Conservation (phyloP, 2,113 vertebrate genomes). For the Heliornis fulica region DNA sequence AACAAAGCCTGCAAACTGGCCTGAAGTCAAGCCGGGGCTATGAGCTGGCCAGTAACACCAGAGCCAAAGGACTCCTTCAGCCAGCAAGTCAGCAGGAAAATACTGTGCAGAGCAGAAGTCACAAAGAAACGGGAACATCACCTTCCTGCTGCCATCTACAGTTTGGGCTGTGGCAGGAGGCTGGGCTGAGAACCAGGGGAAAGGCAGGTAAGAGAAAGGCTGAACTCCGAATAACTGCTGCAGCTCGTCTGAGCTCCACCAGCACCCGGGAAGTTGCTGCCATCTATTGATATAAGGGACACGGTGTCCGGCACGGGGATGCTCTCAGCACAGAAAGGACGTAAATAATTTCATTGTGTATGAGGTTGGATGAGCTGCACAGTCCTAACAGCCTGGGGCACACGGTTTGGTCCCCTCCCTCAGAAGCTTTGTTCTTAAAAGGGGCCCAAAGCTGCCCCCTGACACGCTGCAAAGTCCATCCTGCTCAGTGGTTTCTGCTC, state of each 20-base stretch:
- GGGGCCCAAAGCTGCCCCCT: fast-evolving
- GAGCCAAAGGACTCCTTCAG: background rate
- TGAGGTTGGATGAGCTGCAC: background rate
- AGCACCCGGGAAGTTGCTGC: conserved; percentile 44
- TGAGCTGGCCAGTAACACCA: background rate
- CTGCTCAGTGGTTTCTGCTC: background rate
- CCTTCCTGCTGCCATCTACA: conserved; percentile 54
- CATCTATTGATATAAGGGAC: conserved; percentile 23
- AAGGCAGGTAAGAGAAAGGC: background rate
- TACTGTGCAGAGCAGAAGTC: background rate
- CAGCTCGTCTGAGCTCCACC: background rate
- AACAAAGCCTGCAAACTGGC: background rate
- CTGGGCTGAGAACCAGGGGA: background rate
- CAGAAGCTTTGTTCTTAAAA: background rate
- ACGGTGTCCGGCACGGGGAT: background rate
- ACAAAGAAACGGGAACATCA: background rate
- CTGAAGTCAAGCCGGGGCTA: background rate
- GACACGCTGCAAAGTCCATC: fast-evolving
- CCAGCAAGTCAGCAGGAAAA: background rate
- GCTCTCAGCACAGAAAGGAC: background rate
- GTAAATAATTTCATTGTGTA: fast-evolving
- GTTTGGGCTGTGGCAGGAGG: background rate
- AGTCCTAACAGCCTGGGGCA: background rate
- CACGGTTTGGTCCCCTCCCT: fast-evolving
- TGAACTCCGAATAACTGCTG: fast-evolving